Percentiles rank a stretch among this genome's conserved stretches.
Conservation (phyloP, 2,797 vertebrate species). For the Coluber constrictor region DNA sequence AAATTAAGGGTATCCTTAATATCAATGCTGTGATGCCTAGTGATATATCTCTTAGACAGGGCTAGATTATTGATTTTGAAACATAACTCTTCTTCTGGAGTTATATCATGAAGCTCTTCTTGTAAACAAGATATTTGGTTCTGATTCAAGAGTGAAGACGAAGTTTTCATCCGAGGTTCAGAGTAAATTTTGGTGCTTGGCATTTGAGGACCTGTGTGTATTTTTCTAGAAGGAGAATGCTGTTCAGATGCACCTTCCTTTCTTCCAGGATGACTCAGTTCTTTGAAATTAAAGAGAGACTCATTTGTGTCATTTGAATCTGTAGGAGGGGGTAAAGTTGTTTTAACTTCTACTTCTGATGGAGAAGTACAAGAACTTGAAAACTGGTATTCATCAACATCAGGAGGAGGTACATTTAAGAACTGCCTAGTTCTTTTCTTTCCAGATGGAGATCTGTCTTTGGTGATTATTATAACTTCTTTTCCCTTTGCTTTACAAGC, state of each 20-base stretch:
- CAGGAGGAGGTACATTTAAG: slow-evolving; percentile 80
- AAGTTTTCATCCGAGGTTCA: slow-evolving; percentile 77
- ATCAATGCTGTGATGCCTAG: slow-evolving; percentile 79
- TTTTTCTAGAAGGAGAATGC: slow-evolving; percentile 67
- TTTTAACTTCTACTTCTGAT: slow-evolving; percentile 73
- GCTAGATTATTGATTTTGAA: slow-evolving; percentile 66
- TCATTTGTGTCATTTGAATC: slow-evolving; percentile 58
- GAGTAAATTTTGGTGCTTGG: slow-evolving; percentile 66
- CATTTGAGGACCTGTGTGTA: slow-evolving; percentile 59
- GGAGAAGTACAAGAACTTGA: slow-evolving; percentile 67
- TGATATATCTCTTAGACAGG: slow-evolving; percentile 66
- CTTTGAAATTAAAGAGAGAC: slow-evolving; percentile 71
- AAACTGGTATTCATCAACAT: slow-evolving; percentile 68
- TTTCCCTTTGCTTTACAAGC: slow-evolving; percentile 81
- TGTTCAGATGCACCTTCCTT: slow-evolving; percentile 57
- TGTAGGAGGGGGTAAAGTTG: slow-evolving; percentile 60
- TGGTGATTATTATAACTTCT: slow-evolving; percentile 91
- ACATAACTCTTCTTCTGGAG: slow-evolving; percentile 73
- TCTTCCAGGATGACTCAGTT: slow-evolving; percentile 53
- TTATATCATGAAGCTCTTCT: slow-evolving; percentile 73
- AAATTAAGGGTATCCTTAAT: slow-evolving; percentile 75
- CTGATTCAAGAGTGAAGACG: slow-evolving; percentile 73
- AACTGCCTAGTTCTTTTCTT: slow-evolving; percentile 83
- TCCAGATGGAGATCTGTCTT: slow-evolving; percentile 76
- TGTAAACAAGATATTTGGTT: slow-evolving; percentile 76